Conservation (phyloP, 2,888 invertebrate genomes). For the Tuberolachnus salignus region DNA sequence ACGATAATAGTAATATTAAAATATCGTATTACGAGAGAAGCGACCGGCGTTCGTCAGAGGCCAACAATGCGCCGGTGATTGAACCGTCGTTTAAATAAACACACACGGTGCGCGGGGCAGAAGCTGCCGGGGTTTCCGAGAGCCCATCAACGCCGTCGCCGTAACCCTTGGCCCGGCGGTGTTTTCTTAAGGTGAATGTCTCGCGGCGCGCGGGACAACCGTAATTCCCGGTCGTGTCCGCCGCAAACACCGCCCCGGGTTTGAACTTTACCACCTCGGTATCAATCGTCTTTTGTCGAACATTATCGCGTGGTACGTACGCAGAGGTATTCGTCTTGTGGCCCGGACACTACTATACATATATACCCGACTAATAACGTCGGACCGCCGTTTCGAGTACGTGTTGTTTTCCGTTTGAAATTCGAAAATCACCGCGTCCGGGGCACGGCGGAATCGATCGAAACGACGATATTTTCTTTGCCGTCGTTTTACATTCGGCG, state of each 20-base stretch:
- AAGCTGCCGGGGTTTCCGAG: no score
- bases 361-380: no score
- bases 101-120: conserved; percentile 12
- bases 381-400: neutral
- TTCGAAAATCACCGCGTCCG: conserved; percentile 2
- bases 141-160: no score
- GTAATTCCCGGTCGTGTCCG: neutral
- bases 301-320: no score
- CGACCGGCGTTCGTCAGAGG: conserved; percentile 35
- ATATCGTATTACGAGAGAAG: neutral
- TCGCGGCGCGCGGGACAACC: neutral
- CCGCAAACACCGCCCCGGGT: neutral
- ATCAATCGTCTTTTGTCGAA: no score
- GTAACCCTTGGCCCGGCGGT: no score
- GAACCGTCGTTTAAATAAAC: conserved; percentile 55
- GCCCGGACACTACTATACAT: neutral
- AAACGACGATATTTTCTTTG: no score
- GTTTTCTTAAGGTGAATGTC: neutral
- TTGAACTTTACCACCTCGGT: conserved; percentile 16
- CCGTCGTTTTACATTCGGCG: no score
- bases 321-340: no score
- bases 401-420: neutral
- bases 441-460: neutral
- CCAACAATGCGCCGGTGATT: conserved; percentile 49
- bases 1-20: no score